phyloP scores from a whole-genome alignment of 2,113 vertebrate genomes.

The Euleptes europaea region DNA sequence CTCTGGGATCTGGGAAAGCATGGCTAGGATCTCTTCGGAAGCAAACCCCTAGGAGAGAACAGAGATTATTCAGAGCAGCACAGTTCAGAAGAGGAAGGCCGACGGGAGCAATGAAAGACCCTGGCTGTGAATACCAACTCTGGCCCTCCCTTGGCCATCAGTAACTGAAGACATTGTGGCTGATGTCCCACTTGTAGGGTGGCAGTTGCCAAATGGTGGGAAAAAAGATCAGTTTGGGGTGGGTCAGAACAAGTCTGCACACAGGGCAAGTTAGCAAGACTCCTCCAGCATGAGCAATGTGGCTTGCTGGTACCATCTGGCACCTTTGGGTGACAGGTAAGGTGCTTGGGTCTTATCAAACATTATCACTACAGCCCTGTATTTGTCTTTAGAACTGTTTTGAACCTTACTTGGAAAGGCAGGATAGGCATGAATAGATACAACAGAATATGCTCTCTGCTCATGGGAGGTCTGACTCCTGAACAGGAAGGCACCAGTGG shows the following conservation, averaged over 20 bases:
- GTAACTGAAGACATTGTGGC: background rate
- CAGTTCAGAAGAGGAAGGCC: background rate
- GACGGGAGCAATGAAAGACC: background rate
- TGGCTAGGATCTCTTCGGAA: slow-evolving; percentile 66
- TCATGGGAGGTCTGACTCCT: background rate
- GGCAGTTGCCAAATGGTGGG: background rate
- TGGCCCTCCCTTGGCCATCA: background rate
- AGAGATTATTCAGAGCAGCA: background rate
- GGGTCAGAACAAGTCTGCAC: no score
- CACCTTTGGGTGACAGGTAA: no score
- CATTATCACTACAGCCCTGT: no score
- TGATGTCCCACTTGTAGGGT: background rate
- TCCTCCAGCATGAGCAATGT: no score
- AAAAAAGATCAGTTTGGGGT: no score
- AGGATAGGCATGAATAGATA: background rate
- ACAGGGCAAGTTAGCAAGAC: no score
- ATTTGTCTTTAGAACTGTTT: background rate
- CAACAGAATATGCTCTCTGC: background rate
- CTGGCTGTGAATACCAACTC: background rate
- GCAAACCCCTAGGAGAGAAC: slow-evolving; percentile 73
- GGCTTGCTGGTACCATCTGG: no score
- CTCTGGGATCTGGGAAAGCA: slow-evolving; percentile 81
- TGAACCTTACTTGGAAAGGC: background rate
- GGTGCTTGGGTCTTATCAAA: no score
- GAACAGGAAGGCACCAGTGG: background rate